Base-by-base conservation (phyloP, 2,888 invertebrate species). In the Drosophila neoperkinsi region DNA sequence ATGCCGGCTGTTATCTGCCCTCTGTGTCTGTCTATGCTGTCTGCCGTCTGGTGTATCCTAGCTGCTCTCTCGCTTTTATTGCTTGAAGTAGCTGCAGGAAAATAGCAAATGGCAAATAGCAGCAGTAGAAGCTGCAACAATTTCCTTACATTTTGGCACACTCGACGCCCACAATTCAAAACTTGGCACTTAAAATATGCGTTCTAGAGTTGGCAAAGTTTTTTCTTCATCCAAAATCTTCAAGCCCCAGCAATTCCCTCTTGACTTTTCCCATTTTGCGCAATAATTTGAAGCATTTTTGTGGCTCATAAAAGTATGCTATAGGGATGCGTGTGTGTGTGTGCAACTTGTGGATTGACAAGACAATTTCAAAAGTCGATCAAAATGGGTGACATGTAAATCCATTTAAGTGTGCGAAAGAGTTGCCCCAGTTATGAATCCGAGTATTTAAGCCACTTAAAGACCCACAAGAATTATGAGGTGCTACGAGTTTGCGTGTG, bases 151-250 rank as follows among this genome's bases (percentile, higher is more conserved):
- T 77, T 77, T 81, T 78, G 75, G 74, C 59, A 79, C 71, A 79
- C 79, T 79, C 77, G 68, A 73, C 79, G 74, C 78, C 74, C 77
- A 78, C 77, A 78, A 78, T 69, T 78, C 74, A 75, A 85, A 84
- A 78, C 84, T 84, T 84, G 84, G 80, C 88, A 84, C 88, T 84
- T 82, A 82, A 85, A 85, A 85, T 85, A 85, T 87, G 88, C 85
- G 81, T 75, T 71, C 53, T 18, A 70, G 76, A 74, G 69, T 64
- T 57, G 52, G 9, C 21, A 63, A 80, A 77, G 50, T 53, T 73
- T 77, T 62, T 55, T 62, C 21, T 31, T 36, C 43, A 46, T 46
- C 46, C 31, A 33, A 46, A 33, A 30, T 51, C n/a, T 6, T 28
- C 62, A 21, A 31, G n/a, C 28, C 49, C n/a, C 36, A 16, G 31